Evolutionary conservation across 2,797 vertebrate genomes (phyloP).

Genomic region (Smutsia gigantea): DNA sequence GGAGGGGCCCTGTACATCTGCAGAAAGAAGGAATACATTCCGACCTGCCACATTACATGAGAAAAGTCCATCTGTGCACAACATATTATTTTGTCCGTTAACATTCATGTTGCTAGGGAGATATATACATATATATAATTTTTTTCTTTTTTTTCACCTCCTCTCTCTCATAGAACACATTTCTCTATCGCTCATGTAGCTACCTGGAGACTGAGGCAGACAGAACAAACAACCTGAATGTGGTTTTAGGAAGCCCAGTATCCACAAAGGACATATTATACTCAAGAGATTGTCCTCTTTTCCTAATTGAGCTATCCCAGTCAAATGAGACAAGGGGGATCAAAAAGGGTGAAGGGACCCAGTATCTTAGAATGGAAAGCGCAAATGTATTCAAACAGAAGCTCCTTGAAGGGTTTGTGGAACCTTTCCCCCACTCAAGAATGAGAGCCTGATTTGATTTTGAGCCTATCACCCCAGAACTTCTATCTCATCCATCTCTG

Average conservation of each 20-base stretch:
- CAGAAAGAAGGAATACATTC: neutral
- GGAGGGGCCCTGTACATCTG: neutral
- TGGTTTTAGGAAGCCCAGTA: neutral
- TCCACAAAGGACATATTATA: neutral
- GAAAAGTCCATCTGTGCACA: too few species aligned
- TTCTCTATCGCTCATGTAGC: neutral
- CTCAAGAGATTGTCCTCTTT: neutral
- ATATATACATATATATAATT: neutral
- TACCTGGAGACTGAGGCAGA: neutral
- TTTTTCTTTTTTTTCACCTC: too few species aligned
- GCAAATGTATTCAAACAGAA: neutral
- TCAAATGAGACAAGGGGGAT: neutral
- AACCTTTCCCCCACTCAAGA: neutral
- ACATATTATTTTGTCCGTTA: neutral
- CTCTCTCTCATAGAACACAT: neutral
- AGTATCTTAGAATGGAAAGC: neutral
- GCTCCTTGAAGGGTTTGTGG: neutral
- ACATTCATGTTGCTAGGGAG: neutral
- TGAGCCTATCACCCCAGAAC: neutral
- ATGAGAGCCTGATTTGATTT: neutral
- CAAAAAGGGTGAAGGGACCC: neutral
- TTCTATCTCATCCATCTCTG: neutral
- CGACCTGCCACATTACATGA: fast-evolving
- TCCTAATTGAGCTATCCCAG: neutral
- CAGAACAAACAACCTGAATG: neutral